phyloP scores from a whole-genome alignment of 2,113 vertebrate genomes.

The Podiceps cristatus region DNA sequence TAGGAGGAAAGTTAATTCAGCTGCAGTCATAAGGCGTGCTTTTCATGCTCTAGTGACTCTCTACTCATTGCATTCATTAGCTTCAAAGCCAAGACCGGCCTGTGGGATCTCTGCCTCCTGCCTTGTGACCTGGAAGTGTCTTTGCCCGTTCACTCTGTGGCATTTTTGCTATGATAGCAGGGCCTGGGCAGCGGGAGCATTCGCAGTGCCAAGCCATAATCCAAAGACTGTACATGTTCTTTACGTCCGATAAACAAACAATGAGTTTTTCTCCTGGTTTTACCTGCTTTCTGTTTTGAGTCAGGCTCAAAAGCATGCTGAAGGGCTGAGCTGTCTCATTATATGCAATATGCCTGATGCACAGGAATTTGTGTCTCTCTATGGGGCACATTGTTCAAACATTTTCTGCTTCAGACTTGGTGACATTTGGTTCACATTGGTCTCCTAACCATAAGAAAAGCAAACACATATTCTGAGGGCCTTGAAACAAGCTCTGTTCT shows the following conservation, averaged over 20 bases:
- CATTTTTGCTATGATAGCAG: slow-evolving; percentile 17
- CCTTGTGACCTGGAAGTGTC: background rate
- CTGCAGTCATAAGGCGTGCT: background rate
- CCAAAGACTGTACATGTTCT: background rate
- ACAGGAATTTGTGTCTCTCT: background rate
- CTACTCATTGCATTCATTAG: background rate
- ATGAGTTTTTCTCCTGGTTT: background rate
- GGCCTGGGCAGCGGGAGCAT: background rate
- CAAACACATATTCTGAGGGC: background rate
- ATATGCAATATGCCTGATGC: background rate
- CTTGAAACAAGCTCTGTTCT: background rate
- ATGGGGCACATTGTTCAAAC: background rate
- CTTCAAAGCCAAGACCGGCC: slow-evolving; percentile 13
- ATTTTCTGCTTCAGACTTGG: background rate
- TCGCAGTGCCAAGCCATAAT: slow-evolving; percentile 30
- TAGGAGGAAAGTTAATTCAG: background rate
- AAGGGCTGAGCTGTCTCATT: background rate
- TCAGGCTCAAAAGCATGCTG: background rate
- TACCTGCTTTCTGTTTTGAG: background rate
- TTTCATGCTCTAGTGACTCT: background rate
- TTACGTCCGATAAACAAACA: slow-evolving; percentile 20
- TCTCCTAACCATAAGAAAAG: background rate
- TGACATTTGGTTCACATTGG: background rate
- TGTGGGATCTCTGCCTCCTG: slow-evolving; percentile 13
- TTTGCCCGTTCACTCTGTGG: background rate